Evolutionary conservation across 2,113 vertebrate genomes (phyloP), one percentile per base, ranked within the genome.

Genomic region (Hemiprocne comata): DNA sequence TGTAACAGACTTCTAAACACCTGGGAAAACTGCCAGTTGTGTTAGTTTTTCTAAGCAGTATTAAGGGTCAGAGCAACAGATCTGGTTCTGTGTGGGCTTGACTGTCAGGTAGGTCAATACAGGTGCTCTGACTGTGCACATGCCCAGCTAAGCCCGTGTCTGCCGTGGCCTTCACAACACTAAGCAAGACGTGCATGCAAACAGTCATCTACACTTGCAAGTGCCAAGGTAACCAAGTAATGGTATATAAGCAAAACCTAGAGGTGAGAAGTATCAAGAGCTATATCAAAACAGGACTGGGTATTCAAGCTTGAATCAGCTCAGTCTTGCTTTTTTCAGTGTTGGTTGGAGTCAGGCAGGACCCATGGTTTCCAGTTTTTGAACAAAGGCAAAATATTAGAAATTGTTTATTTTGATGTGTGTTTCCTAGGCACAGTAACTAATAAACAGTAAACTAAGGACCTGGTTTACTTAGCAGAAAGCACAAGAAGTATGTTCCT

Each of bases 401-500:
- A 65, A 53, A 42, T 80, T 44, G 64, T 87, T n/a, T 67, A 2
- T 64, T 69, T 77, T 42, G 40, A n/a, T 54, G 9, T 46, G 13
- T 20, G 14, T 74, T 91, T 70, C 40, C 67, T 91, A 80, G 89
- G 71, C 26, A 90, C 67, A 48, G 75, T 86, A 83, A 85, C 72
- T 74, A 93, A 81, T 62, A 80, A 8, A 85, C 13, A 36, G 23
- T 67, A 80, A 83, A 85, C 46, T 55, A 74, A 62, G 55, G 62
- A 76, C 70, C 18, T 82, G 6, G 17, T 61, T 89, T 87, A 44
- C 28, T 79, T 76, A 67, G 51, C 33, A 88, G 64, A 83, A 71
- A 74, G 34, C 24, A 48, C 42, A 70, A 74, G 64, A 62, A 25
- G 2, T 9, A 71, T 28, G 17, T 77, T 51, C 29, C 34, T 80